Percentiles rank a stretch among this genome's conserved stretches.
Conservation (phyloP, 2,113 vertebrate genomes). For the Varanus komodoensis region DNA sequence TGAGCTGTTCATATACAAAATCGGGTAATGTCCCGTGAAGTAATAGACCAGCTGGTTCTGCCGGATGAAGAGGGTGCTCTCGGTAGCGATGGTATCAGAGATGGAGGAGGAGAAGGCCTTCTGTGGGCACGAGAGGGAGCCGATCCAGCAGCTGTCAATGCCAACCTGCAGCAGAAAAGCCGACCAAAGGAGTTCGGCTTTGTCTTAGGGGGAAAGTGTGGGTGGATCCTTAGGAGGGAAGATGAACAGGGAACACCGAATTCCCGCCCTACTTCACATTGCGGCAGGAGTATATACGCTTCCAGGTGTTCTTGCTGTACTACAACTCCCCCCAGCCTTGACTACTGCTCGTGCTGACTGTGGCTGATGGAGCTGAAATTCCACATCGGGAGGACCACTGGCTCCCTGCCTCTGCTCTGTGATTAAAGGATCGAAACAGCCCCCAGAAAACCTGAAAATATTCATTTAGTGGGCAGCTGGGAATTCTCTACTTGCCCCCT, state of each 20-base stretch:
- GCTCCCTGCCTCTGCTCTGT: no score
- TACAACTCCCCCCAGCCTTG: neutral
- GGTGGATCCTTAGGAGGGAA: neutral
- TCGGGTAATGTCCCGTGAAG: conserved; percentile 67
- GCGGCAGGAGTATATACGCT: neutral
- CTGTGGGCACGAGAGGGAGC: conserved; percentile 65
- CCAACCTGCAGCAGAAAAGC: conserved; percentile 57
- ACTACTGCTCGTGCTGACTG: neutral
- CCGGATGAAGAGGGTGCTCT: conserved; percentile 74
- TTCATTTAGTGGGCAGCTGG: neutral
- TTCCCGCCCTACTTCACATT: neutral
- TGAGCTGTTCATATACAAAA: neutral
- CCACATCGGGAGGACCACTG: neutral
- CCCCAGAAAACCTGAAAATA: neutral
- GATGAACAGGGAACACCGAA: no score
- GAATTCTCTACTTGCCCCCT: neutral
- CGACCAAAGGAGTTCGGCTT: neutral
- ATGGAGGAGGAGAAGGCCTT: conserved; percentile 61
- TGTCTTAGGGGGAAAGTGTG: no score
- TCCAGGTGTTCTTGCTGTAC: neutral
- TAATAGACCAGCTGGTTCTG: conserved; percentile 78
- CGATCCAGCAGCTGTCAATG: conserved; percentile 76
- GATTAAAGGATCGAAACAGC: neutral
- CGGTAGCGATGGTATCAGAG: conserved; percentile 62
- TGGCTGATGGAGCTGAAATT: neutral